phyloP scores from a whole-genome alignment of 2,888 invertebrate species.

The Hecatera dysodea region DNA sequence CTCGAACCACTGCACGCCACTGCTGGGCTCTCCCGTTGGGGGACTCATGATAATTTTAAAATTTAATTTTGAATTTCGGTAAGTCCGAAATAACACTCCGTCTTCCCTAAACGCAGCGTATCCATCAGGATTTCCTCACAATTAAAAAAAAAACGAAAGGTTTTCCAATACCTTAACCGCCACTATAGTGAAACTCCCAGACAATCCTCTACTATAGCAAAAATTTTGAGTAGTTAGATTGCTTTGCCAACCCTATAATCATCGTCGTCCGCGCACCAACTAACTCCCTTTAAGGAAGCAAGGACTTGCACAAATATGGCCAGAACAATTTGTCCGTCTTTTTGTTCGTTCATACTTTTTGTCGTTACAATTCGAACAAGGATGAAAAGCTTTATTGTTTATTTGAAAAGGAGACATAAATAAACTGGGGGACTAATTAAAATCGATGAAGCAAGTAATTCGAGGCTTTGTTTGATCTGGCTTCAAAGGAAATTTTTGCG shows the following conservation, averaged over 20 bases:
- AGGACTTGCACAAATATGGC: conserved; percentile 54
- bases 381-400: conserved; percentile 28
- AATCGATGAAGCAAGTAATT: conserved; percentile 40
- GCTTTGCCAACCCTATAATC: conserved; percentile 49
- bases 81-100: too few relatives aligned
- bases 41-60: too few relatives aligned
- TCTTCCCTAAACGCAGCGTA: too few relatives aligned
- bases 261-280: conserved; percentile 5
- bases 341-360: conserved; percentile 45
- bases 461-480: conserved; percentile 32
- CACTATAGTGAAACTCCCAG: too few relatives aligned
- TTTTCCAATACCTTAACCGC: too few relatives aligned
- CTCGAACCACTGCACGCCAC: too few relatives aligned
- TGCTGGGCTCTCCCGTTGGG: too few relatives aligned
- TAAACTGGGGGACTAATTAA: conserved; percentile 42
- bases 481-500: conserved; percentile 31
- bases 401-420: conserved; percentile 31
- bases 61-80: too few relatives aligned
- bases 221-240: too few relatives aligned
- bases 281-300: conserved; percentile 59
- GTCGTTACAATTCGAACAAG: conserved; percentile 39
- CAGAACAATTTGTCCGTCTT: conserved; percentile 52
- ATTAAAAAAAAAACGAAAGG: too few relatives aligned
- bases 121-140: too few relatives aligned
- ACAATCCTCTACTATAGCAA: too few relatives aligned